Evolutionary conservation across 2,113 vertebrate species (phyloP).

Genomic region (Bungarus multicinctus): DNA sequence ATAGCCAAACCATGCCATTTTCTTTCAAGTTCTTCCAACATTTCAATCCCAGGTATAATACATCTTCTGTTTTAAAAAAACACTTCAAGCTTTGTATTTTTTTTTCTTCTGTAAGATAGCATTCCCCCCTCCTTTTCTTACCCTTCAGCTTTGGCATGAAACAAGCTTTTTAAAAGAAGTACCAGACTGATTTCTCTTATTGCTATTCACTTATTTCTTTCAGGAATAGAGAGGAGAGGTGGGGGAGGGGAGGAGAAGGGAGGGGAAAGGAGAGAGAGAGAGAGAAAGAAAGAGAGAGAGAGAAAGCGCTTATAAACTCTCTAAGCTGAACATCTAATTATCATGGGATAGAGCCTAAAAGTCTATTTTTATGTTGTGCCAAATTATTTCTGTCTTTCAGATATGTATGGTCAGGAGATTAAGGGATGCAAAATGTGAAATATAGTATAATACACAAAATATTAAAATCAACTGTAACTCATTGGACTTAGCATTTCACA

Average conservation of each 20-base stretch:
- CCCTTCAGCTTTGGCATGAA: not conserved
- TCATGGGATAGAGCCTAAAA: not conserved
- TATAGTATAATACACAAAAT: not conserved
- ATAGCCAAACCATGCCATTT: constrained; percentile 47
- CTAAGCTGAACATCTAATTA: not conserved
- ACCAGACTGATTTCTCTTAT: constrained; percentile 10
- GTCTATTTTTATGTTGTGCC: not conserved
- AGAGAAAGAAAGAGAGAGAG: not conserved
- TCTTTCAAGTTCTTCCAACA: constrained; percentile 56
- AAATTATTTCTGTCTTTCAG: not conserved
- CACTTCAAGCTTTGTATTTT: constrained; percentile 49
- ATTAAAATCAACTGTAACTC: not conserved
- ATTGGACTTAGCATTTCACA: not conserved
- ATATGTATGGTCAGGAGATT: not conserved
- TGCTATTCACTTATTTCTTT: not conserved
- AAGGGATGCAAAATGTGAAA: rapidly evolving
- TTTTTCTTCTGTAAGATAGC: not conserved
- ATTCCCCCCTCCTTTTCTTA: not conserved
- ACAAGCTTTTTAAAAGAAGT: constrained; percentile 33
- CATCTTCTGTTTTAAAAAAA: constrained; percentile 40
- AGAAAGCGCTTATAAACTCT: not conserved
- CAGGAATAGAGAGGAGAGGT: not conserved
- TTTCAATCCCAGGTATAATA: constrained; percentile 37
- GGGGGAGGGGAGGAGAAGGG: too few species aligned
- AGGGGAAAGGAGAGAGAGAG: too few species aligned